phyloP scores from a whole-genome alignment of 1,140 invertebrate species.

The Eriosoma lanigerum region DNA sequence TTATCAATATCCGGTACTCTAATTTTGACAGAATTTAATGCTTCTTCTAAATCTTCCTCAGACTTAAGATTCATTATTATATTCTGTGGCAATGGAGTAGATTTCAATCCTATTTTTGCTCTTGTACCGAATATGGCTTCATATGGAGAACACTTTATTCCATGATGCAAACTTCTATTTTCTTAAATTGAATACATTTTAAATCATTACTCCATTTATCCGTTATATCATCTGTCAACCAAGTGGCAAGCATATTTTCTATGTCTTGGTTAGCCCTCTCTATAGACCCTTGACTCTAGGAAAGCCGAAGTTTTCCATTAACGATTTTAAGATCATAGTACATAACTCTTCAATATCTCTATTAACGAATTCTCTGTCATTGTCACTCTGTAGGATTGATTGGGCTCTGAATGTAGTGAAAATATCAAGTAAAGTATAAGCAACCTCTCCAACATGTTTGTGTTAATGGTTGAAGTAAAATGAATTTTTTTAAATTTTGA shows the following conservation, averaged over 20 bases:
- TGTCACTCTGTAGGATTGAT: neutral
- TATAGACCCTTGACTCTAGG: neutral
- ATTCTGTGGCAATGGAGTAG: too few relatives aligned
- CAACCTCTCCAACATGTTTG: neutral
- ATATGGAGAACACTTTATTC: too few relatives aligned
- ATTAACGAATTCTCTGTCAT: neutral
- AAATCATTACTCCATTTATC: neutral
- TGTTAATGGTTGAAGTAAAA: neutral
- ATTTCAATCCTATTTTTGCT: too few relatives aligned
- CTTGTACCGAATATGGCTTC: too few relatives aligned
- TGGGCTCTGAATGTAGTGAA: neutral
- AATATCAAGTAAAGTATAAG: neutral
- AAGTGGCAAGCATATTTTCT: neutral
- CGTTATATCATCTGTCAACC: neutral
- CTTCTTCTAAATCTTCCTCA: too few relatives aligned
- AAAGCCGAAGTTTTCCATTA: neutral
- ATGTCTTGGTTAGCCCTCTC: too few relatives aligned
- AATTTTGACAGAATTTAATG: too few relatives aligned
- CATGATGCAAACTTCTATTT: neutral
- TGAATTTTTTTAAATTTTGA: neutral
- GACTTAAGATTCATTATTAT: too few relatives aligned
- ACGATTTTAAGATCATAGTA: neutral
- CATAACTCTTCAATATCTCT: neutral
- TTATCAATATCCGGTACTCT: too few relatives aligned
- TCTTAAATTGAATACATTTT: neutral